These are phyloP conservation scores for Agrotis puta DNA, from an alignment of 2,888 invertebrate genomes.

Conservation along the genomic window DNA sequence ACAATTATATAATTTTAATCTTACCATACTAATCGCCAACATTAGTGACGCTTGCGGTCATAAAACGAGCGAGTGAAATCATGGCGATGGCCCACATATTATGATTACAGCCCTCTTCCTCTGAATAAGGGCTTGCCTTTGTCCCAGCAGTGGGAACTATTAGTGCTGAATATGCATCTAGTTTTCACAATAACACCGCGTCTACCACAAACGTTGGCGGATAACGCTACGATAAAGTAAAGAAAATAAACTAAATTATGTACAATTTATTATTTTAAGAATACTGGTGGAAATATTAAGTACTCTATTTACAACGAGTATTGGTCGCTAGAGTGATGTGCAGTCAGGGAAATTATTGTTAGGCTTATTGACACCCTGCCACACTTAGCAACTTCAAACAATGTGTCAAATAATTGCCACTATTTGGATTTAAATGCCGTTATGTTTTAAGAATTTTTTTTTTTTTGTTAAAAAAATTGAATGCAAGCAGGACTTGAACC, in stretches of 20 bases:
- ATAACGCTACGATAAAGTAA: slow-evolving; percentile 20
- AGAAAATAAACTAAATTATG: slow-evolving; percentile 60
- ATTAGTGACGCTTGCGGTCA: background rate
- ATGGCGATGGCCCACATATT: too few species aligned
- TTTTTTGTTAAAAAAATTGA: too few species aligned
- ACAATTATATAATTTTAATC: background rate
- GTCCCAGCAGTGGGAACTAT: too few species aligned
- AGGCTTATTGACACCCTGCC: background rate
- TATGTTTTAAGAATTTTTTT: background rate
- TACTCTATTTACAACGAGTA: slow-evolving; percentile 71
- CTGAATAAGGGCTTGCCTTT: too few species aligned
- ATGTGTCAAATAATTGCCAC: background rate
- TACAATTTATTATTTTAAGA: slow-evolving; percentile 70
- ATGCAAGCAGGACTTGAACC: too few species aligned
- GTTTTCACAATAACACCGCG: background rate
- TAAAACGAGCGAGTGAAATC: background rate
- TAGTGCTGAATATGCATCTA: background rate
- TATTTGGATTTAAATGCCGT: too few species aligned
- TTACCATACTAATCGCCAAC: background rate
- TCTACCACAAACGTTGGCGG: background rate
- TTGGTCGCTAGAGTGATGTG: slow-evolving; percentile 54
- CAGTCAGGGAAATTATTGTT: background rate
- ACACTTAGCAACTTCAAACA: background rate
- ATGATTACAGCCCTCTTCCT: too few species aligned
- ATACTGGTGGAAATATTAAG: slow-evolving; percentile 76